A percentile compares a stretch with the other conserved stretches of the same genome.
phyloP scores from a whole-genome alignment of 2,113 vertebrate genomes.

The Urocitellus parryii region DNA sequence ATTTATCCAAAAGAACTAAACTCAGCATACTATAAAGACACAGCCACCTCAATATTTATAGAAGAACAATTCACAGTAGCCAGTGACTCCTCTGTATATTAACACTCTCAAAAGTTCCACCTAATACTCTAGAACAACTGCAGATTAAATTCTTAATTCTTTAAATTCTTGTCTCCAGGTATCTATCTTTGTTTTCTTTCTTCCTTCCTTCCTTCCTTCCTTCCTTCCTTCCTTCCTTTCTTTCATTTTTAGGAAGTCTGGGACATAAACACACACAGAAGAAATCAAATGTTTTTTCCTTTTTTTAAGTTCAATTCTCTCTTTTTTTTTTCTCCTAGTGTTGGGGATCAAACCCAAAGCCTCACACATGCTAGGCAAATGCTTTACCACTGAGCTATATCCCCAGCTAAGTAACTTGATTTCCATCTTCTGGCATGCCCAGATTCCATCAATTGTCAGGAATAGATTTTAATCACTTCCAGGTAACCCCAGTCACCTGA shows the following conservation, averaged over 20 bases:
- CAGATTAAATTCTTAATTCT: background rate
- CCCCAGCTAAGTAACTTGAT: background rate
- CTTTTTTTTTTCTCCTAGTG: background rate
- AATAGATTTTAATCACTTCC: background rate
- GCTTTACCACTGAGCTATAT: too few relatives aligned
- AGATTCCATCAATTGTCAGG: background rate
- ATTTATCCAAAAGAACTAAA: too few relatives aligned
- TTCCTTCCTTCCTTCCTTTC: background rate
- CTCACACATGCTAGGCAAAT: too few relatives aligned
- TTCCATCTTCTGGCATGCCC: background rate
- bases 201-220: too few relatives aligned
- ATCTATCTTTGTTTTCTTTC: background rate
- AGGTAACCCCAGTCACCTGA: too few relatives aligned
- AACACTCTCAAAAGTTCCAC: background rate
- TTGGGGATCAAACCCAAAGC: background rate
- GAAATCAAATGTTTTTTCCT: background rate
- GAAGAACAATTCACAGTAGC: too few relatives aligned
- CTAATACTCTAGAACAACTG: background rate
- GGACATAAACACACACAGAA: background rate
- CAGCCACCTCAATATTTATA: too few relatives aligned
- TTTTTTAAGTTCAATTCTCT: background rate
- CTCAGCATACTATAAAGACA: too few relatives aligned
- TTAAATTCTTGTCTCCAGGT: background rate
- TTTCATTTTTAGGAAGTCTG: background rate
- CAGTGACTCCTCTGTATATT: background rate